Base-by-base conservation (phyloP, 1,140 invertebrate genomes). In the Listronotus bonariensis region DNA sequence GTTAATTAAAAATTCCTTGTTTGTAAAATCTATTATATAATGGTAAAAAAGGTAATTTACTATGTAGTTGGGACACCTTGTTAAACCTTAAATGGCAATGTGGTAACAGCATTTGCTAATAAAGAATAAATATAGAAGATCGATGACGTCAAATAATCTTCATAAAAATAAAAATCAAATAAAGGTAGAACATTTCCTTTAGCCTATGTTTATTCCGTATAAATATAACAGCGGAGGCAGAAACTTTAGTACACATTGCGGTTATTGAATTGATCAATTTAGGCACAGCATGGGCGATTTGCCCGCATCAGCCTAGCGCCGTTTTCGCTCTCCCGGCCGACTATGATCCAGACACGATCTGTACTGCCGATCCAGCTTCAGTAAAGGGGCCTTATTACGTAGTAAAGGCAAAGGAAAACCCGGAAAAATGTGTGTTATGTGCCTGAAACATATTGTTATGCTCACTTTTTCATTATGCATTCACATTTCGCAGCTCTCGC, bases 211-310 rank as follows among this genome's bases (percentile, higher is more conserved):
- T 68, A 42, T 48, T 51, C 46, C 48, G 17, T 76, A 72, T 76
- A 76, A 76, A 76, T 71, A 72, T 74, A 76, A 76, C 70, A 72
- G 68, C 70, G 69, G 68, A 72, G 68, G 73, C 72, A 68, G 75
- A 72, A 75, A 68, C 76, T 74, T 76, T 74, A 66, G 73, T 55
- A 68, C 73, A 77, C 74, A 74, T 78, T 77, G 74, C 67, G 76
- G 76, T 78, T 78, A 78, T 78, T 77, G 75, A 78, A 78, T 78
- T 77, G 75, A 77, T 78, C 76, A 78, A 78, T 78, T 78, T 74
- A 73, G 73, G 62, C 74, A 65, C 76, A 71, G 72, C 74, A 75
- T 72, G 74, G 71, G 58, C 73, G 72, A 73, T 75, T 74, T 67
- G 68, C 66, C 68, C 68, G 45, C 69, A 70, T 68, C 70, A 73